phyloP scores from a whole-genome alignment of 2,113 vertebrate species.

The Ariopsis seemanni region DNA sequence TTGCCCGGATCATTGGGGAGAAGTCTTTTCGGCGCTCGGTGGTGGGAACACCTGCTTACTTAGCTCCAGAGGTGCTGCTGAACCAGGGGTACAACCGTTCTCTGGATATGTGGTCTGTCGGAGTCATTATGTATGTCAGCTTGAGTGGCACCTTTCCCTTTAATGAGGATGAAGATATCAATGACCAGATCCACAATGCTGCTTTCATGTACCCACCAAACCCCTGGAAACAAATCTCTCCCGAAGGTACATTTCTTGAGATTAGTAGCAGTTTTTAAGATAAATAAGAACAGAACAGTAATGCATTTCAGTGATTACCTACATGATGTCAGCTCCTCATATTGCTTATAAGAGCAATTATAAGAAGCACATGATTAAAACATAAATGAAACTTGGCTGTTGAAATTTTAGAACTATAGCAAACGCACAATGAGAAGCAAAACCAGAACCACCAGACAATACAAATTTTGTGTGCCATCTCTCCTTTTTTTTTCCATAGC shows the following conservation, averaged over 20 bases:
- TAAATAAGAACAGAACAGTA: not conserved
- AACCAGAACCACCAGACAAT: not conserved
- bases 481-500: conserved; percentile 66
- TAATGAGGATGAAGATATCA: conserved; percentile 92
- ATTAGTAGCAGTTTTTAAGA: not conserved
- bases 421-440: not conserved
- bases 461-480: not conserved
- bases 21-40: conserved; percentile 91
- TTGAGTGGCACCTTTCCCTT: conserved; percentile 91
- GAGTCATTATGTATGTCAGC: conserved; percentile 93
- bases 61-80: conserved; percentile 87
- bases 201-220: conserved; percentile 92
- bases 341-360: not conserved
- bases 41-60: conserved; percentile 88
- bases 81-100: conserved; percentile 94
- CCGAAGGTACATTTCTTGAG: conserved; percentile 72
- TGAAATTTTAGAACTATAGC: not conserved
- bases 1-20: conserved; percentile 90
- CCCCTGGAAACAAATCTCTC: conserved; percentile 86
- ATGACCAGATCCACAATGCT: conserved; percentile 91
- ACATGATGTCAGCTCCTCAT: too few relatives aligned
- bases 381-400: not conserved
- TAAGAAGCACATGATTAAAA: not conserved
- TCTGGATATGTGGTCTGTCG: conserved; percentile 93
- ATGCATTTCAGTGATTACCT: not conserved